Conservation (phyloP, 92 coral and sea anemone species). For the Pocillopora meandrina region DNA sequence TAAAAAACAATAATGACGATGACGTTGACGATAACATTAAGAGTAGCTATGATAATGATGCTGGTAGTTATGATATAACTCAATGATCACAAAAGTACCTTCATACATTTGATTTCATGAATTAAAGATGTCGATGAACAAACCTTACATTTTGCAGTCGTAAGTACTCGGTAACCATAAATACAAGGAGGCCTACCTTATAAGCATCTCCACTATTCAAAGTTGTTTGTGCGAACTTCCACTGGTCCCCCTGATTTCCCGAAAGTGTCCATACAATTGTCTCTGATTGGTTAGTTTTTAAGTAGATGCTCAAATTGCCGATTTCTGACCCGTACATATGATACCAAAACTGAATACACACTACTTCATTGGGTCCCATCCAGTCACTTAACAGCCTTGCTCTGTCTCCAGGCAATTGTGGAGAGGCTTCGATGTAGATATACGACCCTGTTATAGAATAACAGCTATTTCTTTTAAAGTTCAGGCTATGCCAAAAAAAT, state of each 20-base stretch:
- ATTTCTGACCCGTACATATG: constrained; percentile 30
- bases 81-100: too few relatives aligned
- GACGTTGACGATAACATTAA: too few relatives aligned
- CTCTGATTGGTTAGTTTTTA: constrained; percentile 29
- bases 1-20: not conserved
- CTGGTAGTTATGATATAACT: too few relatives aligned
- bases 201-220: not conserved
- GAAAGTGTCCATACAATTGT: not conserved
- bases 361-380: constrained; percentile 37
- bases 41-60: too few relatives aligned
- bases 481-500: too few relatives aligned
- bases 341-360: constrained; percentile 27
- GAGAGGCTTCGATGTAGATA: constrained; percentile 30
- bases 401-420: constrained; percentile 16
- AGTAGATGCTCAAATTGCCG: constrained; percentile 16
- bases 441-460: constrained; percentile 20
- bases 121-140: too few relatives aligned
- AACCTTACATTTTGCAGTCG: too few relatives aligned
- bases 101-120: too few relatives aligned
- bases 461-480: constrained; percentile 13
- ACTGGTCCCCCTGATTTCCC: constrained; percentile 36
- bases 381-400: constrained; percentile 53
- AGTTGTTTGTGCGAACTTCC: constrained; percentile 57
- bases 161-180: not conserved
- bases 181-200: constrained; percentile 16